These are phyloP conservation scores for Pseudochromis fuscus DNA, from an alignment of 2,797 vertebrate species.

Conservation along the genomic window DNA sequence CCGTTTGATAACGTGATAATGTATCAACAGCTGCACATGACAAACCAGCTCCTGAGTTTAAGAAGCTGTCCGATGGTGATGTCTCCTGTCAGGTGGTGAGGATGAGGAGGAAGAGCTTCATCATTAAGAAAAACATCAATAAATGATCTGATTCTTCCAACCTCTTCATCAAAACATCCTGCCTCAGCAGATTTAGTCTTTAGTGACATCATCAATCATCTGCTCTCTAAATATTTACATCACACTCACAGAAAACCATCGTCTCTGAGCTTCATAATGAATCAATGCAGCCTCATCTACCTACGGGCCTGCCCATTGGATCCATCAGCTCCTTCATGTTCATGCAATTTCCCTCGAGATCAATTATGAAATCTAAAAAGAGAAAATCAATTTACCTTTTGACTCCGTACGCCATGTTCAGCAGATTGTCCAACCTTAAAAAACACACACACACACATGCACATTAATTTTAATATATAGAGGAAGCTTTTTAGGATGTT, in stretches of 20 bases:
- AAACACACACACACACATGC: constrained; percentile 34
- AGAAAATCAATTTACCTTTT: constrained; percentile 90
- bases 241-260: constrained; percentile 26
- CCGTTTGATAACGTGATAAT: too few relatives aligned
- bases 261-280: constrained; percentile 37
- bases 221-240: too few relatives aligned
- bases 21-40: too few relatives aligned
- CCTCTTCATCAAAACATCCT: too few relatives aligned
- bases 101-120: too few relatives aligned
- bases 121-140: too few relatives aligned
- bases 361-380: constrained; percentile 35
- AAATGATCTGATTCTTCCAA: too few relatives aligned
- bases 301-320: constrained; percentile 34
- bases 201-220: too few relatives aligned
- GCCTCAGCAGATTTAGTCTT: too few relatives aligned
- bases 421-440: constrained; percentile 98
- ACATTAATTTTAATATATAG: constrained; percentile 23
- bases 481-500: constrained; percentile 9
- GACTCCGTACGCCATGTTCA: constrained; percentile 99
- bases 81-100: too few relatives aligned
- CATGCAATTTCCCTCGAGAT: constrained; percentile 29
- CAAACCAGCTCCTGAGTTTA: too few relatives aligned
- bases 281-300: constrained; percentile 48
- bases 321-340: constrained; percentile 26
- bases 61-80: too few relatives aligned